Evolutionary conservation across 2,797 vertebrate species (phyloP).

Genomic region (Silurus lanzhouensis): DNA sequence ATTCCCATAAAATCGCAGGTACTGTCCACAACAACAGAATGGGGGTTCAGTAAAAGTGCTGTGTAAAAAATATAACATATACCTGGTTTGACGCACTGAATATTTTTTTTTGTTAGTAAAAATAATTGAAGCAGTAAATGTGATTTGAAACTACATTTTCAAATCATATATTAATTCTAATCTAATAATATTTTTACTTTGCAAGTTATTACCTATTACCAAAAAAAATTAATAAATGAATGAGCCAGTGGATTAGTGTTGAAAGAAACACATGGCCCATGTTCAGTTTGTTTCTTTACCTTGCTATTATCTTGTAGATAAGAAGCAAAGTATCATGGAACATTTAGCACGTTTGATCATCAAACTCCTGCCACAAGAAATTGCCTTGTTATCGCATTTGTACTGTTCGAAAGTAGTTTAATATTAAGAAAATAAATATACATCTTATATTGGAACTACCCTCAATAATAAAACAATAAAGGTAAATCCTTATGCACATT

Average conservation of each 20-base stretch:
- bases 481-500: background rate
- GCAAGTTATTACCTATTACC: background rate
- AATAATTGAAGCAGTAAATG: background rate
- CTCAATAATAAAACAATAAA: background rate
- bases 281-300: background rate
- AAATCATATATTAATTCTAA: background rate
- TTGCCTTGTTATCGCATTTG: background rate
- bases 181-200: background rate
- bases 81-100: background rate
- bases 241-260: background rate
- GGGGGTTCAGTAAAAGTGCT: background rate
- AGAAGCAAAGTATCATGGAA: background rate
- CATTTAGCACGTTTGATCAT: background rate
- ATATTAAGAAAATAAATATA: conserved; percentile 1
- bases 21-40: too few relatives aligned
- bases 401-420: background rate
- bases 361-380: background rate
- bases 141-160: background rate
- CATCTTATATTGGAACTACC: background rate
- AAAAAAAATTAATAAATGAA: background rate
- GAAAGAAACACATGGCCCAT: background rate
- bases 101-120: background rate
- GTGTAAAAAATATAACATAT: background rate
- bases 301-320: background rate
- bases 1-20: too few relatives aligned